Percentiles rank a stretch among this genome's conserved stretches.
phyloP scores from a whole-genome alignment of 2,113 vertebrate genomes.

The Gallinago media region DNA sequence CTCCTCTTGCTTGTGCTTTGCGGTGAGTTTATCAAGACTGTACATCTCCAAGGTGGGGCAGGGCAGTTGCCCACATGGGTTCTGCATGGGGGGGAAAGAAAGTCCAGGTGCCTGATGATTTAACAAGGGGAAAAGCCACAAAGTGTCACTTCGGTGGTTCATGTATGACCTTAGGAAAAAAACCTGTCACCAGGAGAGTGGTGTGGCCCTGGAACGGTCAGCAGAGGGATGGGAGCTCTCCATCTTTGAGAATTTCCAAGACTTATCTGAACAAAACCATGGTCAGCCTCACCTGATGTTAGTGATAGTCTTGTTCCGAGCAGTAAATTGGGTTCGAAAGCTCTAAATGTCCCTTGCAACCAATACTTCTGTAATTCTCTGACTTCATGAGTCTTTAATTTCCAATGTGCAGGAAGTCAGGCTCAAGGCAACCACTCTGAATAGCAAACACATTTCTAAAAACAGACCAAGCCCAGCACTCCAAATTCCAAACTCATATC shows the following conservation, averaged over 20 bases:
- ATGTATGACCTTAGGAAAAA: neutral
- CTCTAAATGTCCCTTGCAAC: neutral
- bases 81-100: too few relatives aligned
- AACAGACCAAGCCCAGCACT: neutral
- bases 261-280: neutral
- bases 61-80: too few relatives aligned
- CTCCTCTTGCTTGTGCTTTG: accelerated
- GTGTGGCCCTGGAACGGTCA: neutral
- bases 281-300: neutral
- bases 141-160: neutral
- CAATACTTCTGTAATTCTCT: neutral
- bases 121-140: neutral
- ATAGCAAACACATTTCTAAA: neutral
- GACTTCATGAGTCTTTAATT: slow-evolving; percentile 3
- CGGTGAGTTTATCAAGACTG: too few relatives aligned
- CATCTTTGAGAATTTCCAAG: neutral
- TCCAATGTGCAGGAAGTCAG: neutral
- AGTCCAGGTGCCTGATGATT: neutral
- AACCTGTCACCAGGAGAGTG: accelerated
- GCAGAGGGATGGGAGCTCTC: neutral
- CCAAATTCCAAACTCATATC: neutral
- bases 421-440: neutral
- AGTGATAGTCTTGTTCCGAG: neutral
- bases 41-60: too few relatives aligned
- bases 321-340: neutral